These are phyloP conservation scores for Limnothrissa miodon DNA, from an alignment of 2,113 vertebrate genomes.

Conservation along the genomic window DNA sequence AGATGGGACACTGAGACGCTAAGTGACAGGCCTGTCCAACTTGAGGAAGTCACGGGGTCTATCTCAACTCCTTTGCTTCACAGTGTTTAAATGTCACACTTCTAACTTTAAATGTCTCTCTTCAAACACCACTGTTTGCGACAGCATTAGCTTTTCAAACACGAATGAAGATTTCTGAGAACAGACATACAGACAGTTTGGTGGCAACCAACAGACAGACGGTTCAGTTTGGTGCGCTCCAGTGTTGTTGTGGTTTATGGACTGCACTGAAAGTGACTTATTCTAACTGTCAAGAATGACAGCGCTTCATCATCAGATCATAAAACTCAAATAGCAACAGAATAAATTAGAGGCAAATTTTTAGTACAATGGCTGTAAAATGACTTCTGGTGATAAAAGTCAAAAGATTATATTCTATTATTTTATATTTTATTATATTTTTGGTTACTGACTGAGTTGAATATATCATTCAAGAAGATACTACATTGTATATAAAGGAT, in stretches of 20 bases:
- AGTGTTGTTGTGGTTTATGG: neutral
- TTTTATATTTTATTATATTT: neutral
- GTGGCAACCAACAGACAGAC: neutral
- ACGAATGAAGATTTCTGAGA: neutral
- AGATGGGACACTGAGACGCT: neutral
- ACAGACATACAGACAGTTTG: no score
- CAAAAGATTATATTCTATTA: no score
- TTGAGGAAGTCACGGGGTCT: neutral
- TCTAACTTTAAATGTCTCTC: no score
- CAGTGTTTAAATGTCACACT: neutral
- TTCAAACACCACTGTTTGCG: neutral
- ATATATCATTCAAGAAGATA: no score
- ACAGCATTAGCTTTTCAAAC: neutral
- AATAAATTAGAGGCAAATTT: neutral
- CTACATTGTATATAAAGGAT: neutral
- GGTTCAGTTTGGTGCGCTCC: neutral
- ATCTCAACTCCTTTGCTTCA: neutral
- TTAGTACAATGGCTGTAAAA: neutral
- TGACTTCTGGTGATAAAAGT: no score
- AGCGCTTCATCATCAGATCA: neutral
- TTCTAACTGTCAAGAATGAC: neutral
- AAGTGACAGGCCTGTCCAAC: neutral
- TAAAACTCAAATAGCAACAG: neutral
- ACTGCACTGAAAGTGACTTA: neutral
- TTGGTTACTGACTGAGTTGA: neutral